Conservation (phyloP, 1,140 invertebrate genomes). For the Acarapis woodi region DNA sequence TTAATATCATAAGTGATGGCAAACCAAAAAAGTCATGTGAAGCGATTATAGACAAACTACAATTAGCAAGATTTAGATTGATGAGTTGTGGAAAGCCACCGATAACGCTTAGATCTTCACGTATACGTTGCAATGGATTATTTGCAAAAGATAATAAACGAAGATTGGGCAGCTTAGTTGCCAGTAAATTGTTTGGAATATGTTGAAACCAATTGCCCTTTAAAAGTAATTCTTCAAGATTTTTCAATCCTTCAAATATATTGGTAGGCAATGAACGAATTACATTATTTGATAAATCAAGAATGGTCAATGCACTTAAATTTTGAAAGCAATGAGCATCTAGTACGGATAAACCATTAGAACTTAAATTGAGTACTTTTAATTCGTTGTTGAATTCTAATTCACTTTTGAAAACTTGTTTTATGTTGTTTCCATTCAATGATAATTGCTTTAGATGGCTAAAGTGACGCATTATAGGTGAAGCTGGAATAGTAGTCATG, state of each 20-base stretch:
- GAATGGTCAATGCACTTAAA: conserved; percentile 31
- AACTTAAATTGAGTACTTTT: conserved; percentile 23
- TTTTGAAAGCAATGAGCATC: conserved; percentile 37
- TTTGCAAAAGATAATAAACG: conserved; percentile 43
- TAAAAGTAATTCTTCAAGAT: conserved; percentile 35
- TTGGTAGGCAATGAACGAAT: conserved; percentile 47
- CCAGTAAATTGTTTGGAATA: conserved; percentile 38
- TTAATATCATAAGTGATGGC: conserved; percentile 38
- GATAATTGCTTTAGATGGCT: conserved; percentile 29
- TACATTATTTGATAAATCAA: conserved; percentile 40
- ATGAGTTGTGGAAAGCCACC: conserved; percentile 34
- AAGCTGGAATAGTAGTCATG: conserved; percentile 34
- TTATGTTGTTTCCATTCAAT: conserved; percentile 14
- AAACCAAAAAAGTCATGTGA: conserved; percentile 66
- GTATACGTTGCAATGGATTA: conserved; percentile 40
- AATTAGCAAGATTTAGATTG: conserved; percentile 44
- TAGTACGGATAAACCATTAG: conserved; percentile 32
- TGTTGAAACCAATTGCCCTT: conserved; percentile 47
- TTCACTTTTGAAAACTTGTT: conserved; percentile 7
- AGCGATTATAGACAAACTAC: conserved; percentile 52
- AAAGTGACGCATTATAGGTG: conserved; percentile 37
- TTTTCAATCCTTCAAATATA: conserved; percentile 32
- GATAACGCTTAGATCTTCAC: conserved; percentile 15
- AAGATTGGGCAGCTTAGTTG: conserved; percentile 25
- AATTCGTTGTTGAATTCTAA: conserved; percentile 12